Evolutionary conservation across 2,888 invertebrate genomes (phyloP).

Genomic region (Diloba caeruleocephala): DNA sequence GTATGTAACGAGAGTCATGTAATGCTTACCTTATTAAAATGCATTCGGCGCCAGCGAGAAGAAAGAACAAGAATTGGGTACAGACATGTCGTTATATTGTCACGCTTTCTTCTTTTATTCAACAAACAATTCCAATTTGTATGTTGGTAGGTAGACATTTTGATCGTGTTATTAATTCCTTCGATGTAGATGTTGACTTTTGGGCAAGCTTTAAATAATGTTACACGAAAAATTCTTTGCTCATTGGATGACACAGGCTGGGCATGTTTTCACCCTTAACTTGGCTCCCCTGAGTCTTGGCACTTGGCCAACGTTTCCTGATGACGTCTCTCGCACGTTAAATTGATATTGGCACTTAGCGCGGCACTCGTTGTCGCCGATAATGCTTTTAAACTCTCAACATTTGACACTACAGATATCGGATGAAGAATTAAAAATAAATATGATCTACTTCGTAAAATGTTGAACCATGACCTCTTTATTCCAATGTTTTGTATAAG

Average conservation of each 20-base stretch:
- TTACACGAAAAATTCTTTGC: conserved; percentile 56
- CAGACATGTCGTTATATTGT: conserved; percentile 6
- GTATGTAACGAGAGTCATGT: conserved; percentile 38
- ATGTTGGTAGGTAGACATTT: background rate
- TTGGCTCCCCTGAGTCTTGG: conserved; percentile 70
- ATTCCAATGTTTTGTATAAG: no score
- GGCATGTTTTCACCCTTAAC: conserved; percentile 71
- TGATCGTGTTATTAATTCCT: conserved; percentile 1
- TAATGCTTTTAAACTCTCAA: conserved; percentile 64
- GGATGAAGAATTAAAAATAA: no score
- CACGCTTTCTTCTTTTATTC: no score
- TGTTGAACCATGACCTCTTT: conserved; percentile 14
- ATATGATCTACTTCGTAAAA: conserved; percentile 15
- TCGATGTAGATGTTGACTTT: conserved; percentile 7
- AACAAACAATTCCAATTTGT: no score
- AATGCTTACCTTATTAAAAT: conserved; percentile 43
- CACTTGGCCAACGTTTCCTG: conserved; percentile 68
- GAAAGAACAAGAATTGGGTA: conserved; percentile 25
- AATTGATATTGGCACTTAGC: conserved; percentile 83
- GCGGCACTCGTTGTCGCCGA: conserved; percentile 64
- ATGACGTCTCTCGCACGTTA: conserved; percentile 77
- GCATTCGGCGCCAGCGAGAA: conserved; percentile 22
- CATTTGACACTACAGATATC: conserved; percentile 51
- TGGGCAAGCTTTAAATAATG: conserved; percentile 50
- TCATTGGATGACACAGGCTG: conserved; percentile 58